Percentiles rank a stretch among this genome's conserved stretches.
Evolutionary conservation across 2,113 vertebrate species (phyloP).

Genomic region (Pelecanus crispus): DNA sequence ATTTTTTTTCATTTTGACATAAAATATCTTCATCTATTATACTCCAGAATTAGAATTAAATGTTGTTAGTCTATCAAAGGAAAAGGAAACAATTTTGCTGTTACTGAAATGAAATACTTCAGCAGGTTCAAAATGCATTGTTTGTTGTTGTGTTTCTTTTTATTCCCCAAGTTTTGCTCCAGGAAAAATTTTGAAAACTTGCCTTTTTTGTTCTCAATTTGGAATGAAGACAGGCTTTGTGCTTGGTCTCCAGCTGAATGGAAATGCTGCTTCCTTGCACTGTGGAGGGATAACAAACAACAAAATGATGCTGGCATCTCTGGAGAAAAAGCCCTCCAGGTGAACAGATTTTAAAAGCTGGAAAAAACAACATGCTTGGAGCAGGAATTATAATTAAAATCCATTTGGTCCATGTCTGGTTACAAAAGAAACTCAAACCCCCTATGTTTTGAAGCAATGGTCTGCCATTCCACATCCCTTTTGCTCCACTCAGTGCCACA

Average conservation of each 20-base stretch:
- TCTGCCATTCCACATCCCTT: not conserved
- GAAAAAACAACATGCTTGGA: not conserved
- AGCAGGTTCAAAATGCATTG: not conserved
- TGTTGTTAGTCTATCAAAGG: not conserved
- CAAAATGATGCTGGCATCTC: not conserved
- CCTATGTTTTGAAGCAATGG: not conserved
- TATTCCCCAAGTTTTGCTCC: not conserved
- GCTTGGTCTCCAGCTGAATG: not conserved
- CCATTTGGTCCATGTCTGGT: not conserved
- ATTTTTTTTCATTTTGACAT: not conserved
- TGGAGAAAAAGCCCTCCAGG: constrained; percentile 1
- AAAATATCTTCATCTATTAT: not conserved
- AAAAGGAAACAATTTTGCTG: not conserved
- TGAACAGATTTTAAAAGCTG: not conserved
- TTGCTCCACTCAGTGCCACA: not conserved
- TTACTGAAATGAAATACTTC: not conserved
- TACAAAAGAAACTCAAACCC: not conserved
- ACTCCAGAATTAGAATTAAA: not conserved
- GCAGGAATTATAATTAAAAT: not conserved
- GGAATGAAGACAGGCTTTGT: not conserved
- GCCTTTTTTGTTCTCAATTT: not conserved
- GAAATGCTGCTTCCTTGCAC: not conserved
- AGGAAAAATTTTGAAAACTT: not conserved
- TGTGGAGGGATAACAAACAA: not conserved
- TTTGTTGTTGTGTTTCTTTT: not conserved